Evolutionary conservation across 2,797 vertebrate species (phyloP).

Genomic region (Cyprinodon diabolis): DNA sequence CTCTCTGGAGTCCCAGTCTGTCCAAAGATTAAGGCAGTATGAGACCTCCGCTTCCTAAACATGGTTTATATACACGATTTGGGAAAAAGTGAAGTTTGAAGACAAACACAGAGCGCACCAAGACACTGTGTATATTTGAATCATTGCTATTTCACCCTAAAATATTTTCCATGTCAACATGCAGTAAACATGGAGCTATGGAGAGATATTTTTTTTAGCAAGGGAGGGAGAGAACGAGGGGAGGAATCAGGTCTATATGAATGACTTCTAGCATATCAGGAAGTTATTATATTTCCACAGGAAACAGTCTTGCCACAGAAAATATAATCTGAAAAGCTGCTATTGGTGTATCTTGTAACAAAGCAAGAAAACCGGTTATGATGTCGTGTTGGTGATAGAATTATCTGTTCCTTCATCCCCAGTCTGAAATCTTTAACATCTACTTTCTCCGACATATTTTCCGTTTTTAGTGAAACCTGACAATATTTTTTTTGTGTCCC

Average conservation of each 20-base stretch:
- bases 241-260: conserved; percentile 4
- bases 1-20: conserved; percentile 29
- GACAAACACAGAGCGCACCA: conserved; percentile 76
- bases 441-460: background rate
- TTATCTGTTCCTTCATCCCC: background rate
- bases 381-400: background rate
- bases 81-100: conserved; percentile 79
- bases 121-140: conserved; percentile 80
- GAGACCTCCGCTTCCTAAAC: conserved; percentile 55
- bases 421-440: background rate
- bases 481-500: background rate
- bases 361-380: background rate
- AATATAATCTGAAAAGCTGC: background rate
- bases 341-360: background rate
- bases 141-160: conserved; percentile 81
- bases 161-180: conserved; percentile 85
- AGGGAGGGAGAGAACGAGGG: conserved; percentile 57
- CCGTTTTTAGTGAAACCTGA: background rate
- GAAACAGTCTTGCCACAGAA: background rate
- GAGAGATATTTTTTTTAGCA: conserved; percentile 63
- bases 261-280: background rate
- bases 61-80: conserved; percentile 82
- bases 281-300: background rate
- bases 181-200: conserved; percentile 71
- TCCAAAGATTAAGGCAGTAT: conserved; percentile 47